Base-by-base conservation (phyloP, 2,113 vertebrate genomes). In the Varanus komodoensis region DNA sequence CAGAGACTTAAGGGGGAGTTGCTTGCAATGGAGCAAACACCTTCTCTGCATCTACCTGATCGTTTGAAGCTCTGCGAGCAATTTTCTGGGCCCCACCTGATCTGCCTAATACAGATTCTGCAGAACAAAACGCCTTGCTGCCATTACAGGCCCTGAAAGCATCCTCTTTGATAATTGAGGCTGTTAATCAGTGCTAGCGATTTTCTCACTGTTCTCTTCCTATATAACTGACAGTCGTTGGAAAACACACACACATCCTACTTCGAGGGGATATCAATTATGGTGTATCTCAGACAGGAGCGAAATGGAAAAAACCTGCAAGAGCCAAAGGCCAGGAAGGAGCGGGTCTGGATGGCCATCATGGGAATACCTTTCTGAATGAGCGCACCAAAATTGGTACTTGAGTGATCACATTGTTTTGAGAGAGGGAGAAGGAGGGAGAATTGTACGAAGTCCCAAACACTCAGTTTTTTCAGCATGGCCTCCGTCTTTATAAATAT, bases 391-490 rank as follows among this genome's bases (percentile, higher is more conserved):
- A 77, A 84, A 71, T 73, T 68, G 12, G 68, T n/a, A 54, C 85
- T 87, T 34, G n/a, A 79, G 2, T 89, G 0, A 32, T 82, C 3
- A 32, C 68, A 75, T 38, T 12, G 79, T 61, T 87, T 64, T 21
- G 15, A 12, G 61, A 2, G 3, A 17, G 32, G 1, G 17, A 38
- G n/a, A 15, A 80, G 2, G 0, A 6, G 17, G 6, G 32, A 1
- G n/a, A 15, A n/a, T 79, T 23, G 25, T 89, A 78, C 5, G 23
- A 71, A 89, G 57, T 50, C 27, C 54, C 34, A 57, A 0, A 23
- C 1, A 5, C 83, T 77, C 48, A 2, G 21, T 0, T 29, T 82
- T n/a, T 92, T 78, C 81, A 32, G 68, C 54, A 5, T 52, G 9
- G 11, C 4, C 1, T 0, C n/a, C 17, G 81, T 32, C 81, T 57